phyloP scores from a whole-genome alignment of 1,140 invertebrate species.

The Meloidogyne exigua region DNA sequence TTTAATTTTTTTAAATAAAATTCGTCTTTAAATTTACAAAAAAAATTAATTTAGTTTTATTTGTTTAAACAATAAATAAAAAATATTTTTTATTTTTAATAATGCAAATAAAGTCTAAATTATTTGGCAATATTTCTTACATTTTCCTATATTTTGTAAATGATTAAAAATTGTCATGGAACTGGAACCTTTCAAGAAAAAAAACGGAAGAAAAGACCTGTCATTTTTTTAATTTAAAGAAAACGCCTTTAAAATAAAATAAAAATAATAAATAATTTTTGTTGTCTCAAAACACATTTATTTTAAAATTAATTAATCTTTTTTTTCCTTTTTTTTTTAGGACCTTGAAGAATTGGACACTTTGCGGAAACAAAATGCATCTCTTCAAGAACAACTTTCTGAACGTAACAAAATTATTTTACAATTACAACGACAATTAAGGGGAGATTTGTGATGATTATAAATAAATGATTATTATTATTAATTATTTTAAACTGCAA shows the following conservation, averaged over 20 bases:
- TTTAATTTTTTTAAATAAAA: too few relatives aligned
- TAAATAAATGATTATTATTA: neutral
- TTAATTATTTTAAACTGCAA: neutral
- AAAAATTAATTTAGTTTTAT: too few relatives aligned
- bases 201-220: too few relatives aligned
- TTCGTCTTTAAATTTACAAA: too few relatives aligned
- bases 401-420: conserved; percentile 25
- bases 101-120: too few relatives aligned
- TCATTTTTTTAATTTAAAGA: neutral
- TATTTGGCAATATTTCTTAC: too few relatives aligned
- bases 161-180: too few relatives aligned
- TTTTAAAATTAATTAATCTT: conserved; percentile 8
- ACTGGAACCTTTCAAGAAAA: too few relatives aligned
- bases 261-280: too few relatives aligned
- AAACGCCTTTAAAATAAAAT: neutral
- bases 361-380: conserved; percentile 23
- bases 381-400: conserved; percentile 23
- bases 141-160: too few relatives aligned
- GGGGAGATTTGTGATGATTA: neutral
- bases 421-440: conserved; percentile 20
- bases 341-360: conserved; percentile 28
- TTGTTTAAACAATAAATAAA: too few relatives aligned
- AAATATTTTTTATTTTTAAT: too few relatives aligned
- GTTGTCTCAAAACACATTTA: neutral
- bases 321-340: conserved; percentile 21